These are phyloP conservation scores for Apamea epomidion DNA, from an alignment of 2,888 invertebrate genomes.

Conservation along the genomic window DNA sequence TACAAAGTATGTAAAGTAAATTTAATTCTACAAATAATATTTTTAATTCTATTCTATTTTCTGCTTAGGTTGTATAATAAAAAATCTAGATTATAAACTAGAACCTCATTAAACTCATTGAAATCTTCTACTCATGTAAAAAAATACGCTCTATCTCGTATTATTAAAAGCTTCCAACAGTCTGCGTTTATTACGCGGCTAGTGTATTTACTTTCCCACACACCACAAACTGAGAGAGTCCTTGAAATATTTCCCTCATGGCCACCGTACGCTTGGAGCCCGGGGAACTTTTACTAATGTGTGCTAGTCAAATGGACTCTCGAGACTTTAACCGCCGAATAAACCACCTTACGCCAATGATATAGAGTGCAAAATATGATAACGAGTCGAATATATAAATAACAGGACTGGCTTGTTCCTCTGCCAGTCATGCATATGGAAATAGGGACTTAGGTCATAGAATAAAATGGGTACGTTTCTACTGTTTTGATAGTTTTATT, in stretches of 20 bases:
- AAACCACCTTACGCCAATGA: conserved; percentile 75
- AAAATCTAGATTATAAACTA: not conserved
- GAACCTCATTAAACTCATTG: not conserved
- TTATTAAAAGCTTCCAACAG: conserved; percentile 38
- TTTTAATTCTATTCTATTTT: no score
- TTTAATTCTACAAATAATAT: not conserved
- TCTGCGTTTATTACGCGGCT: conserved; percentile 34
- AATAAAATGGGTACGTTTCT: conserved; percentile 73
- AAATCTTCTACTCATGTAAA: not conserved
- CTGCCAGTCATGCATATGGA: conserved; percentile 89
- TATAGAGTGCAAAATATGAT: conserved; percentile 78
- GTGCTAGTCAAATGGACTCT: conserved; percentile 90
- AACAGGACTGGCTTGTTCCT: conserved; percentile 76
- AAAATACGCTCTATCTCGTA: conserved; percentile 12
- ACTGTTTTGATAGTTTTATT: conserved; percentile 74
- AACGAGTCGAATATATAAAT: conserved; percentile 72
- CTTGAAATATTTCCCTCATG: conserved; percentile 67
- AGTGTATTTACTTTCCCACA: conserved; percentile 49
- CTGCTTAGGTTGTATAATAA: not conserved
- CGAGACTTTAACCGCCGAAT: conserved; percentile 79
- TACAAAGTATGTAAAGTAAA: not conserved
- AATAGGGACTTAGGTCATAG: conserved; percentile 86
- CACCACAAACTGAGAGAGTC: conserved; percentile 63
- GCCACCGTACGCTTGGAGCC: conserved; percentile 78
- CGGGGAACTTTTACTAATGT: conserved; percentile 89